Conservation (phyloP, 2,797 vertebrate species). For the Takifugu rubripes region DNA sequence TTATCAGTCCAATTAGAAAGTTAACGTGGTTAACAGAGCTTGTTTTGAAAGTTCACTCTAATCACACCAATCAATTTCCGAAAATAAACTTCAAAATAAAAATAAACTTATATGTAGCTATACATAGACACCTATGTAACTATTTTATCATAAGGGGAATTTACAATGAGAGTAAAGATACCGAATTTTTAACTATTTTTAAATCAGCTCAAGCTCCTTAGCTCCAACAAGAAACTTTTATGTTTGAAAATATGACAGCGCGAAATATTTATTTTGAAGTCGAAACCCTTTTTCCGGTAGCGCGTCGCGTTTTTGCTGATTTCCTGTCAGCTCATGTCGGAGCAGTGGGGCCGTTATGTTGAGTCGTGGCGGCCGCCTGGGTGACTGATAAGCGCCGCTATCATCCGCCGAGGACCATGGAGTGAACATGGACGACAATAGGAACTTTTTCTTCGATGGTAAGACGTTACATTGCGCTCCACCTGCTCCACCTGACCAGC, state of each 20-base stretch:
- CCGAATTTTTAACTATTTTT: not conserved
- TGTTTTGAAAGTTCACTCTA: too few relatives aligned
- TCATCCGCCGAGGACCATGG: constrained; percentile 60
- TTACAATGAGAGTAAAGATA: too few relatives aligned
- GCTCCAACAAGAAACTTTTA: too few relatives aligned
- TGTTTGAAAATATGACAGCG: too few relatives aligned
- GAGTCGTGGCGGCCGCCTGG: constrained; percentile 16
- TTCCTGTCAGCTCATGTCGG: not conserved
- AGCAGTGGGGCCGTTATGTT: not conserved
- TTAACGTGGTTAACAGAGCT: too few relatives aligned
- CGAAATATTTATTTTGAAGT: constrained; percentile 17
- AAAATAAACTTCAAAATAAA: too few relatives aligned
- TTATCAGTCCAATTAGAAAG: too few relatives aligned
- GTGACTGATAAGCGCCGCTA: constrained; percentile 23
- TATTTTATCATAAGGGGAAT: too few relatives aligned
- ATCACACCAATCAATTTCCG: too few relatives aligned
- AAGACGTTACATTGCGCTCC: constrained; percentile 45
- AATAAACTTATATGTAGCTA: too few relatives aligned
- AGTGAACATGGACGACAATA: constrained; percentile 78
- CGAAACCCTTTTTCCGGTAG: too few relatives aligned
- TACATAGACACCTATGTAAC: too few relatives aligned
- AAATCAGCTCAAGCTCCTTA: not conserved
- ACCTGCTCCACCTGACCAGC: not conserved
- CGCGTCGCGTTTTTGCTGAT: not conserved
- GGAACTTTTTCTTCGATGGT: constrained; percentile 75